A percentile compares a stretch with the other conserved stretches of the same genome.
Conservation (phyloP, 1,140 invertebrate genomes). For the Maniola jurtina region DNA sequence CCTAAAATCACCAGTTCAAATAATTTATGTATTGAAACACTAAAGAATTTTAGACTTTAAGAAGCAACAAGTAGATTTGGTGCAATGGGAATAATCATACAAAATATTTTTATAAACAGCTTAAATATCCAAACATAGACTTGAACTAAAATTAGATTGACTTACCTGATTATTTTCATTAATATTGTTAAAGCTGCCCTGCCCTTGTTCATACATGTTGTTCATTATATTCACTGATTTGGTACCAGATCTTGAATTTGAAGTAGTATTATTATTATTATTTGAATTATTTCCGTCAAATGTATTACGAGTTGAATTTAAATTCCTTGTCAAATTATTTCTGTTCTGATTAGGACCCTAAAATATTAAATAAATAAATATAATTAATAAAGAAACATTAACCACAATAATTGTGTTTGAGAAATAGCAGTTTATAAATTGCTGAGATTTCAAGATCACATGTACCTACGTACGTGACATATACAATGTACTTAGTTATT, state of each 20-base stretch:
- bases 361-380: conserved; percentile 24
- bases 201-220: conserved; percentile 72
- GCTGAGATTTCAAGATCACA: no score
- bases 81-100: no score
- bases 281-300: conserved; percentile 60
- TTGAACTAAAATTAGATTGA: conserved; percentile 16
- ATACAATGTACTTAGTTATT: no score
- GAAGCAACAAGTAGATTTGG: no score
- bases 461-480: neutral
- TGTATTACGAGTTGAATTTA: conserved; percentile 64
- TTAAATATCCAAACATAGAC: no score
- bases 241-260: conserved; percentile 53
- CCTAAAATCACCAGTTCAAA: no score
- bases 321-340: conserved; percentile 67
- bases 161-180: conserved; percentile 70
- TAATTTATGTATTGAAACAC: no score
- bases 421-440: neutral
- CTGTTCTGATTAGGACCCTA: conserved; percentile 67
- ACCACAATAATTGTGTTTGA: neutral
- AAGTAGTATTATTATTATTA: conserved; percentile 55
- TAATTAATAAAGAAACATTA: no score
- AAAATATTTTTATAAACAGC: no score
- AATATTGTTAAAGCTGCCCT: conserved; percentile 62
- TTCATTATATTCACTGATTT: conserved; percentile 72
- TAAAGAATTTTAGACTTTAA: no score